Evolutionary conservation across 2,797 vertebrate genomes (phyloP), one percentile per base, ranked within the genome.

Genomic region (Acipenser ruthenus): DNA sequence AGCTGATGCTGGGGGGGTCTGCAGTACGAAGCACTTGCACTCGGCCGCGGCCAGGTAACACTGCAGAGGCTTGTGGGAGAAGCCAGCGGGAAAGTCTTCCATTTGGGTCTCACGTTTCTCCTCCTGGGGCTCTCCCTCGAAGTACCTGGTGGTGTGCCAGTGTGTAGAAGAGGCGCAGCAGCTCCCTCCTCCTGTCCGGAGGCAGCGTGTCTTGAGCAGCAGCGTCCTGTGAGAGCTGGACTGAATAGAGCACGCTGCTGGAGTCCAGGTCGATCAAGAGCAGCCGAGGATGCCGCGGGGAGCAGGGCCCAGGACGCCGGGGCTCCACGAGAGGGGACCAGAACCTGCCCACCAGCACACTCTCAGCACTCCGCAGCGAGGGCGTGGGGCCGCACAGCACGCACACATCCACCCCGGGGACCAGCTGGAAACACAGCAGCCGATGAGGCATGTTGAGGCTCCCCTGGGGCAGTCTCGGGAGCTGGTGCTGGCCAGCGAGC

Each of bases 371-470:
- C 72, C 85, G 87, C 62, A 95, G 82, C n/a, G 91, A 83, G 0
- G 94, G 94, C 0, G 80, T 87, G 0, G 94, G 93, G 11, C 94
- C 94, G 7, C 94, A 97, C 62, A 97, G 86, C 69, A 94, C 78
- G 13, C 92, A 93, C 58, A 90, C 86, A 7, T 93, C 88, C 23
- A 86, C 83, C 37, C 90, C 88, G 0, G 89, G 92, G 6, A 95
- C 88, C 65, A 97, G 83, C 68, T 87, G 90, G 72, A 96, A 91
- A 50, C 90, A 88, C 55, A 97, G 86, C 8, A 96, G 87, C 11
- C 94, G 89, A 67, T 94, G 93, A 1, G 94, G 91, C 50, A 97
- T 90, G 0, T 90, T 93, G 60, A 95, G 95, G 71, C 95, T 97
- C 58, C 93, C 92, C n/a, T 86, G 0, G 95, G 94, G 74, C 91